Evolutionary conservation across 1,140 invertebrate genomes (phyloP), one percentile per base, ranked within the genome.

Genomic region (Ericerus pela): DNA sequence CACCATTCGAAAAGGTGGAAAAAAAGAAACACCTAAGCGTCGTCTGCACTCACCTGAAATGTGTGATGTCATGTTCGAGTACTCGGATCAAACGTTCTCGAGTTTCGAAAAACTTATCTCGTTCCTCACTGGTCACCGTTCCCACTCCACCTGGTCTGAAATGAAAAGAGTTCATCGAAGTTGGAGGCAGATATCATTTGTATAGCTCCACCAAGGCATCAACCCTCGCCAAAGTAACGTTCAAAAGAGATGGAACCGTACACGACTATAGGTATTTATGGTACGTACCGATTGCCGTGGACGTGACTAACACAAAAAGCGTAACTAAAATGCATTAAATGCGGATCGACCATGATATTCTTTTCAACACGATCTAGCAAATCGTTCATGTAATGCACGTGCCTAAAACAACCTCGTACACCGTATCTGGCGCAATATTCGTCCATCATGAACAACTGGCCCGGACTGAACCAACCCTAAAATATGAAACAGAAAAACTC

Each of bases 231-330:
- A n/a, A n/a, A n/a, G n/a, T n/a, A n/a, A n/a, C n/a, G n/a, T n/a
- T n/a, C n/a, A n/a, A n/a, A n/a, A n/a, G n/a, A n/a, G n/a, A n/a
- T n/a, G n/a, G n/a, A n/a, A n/a, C n/a, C n/a, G n/a, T n/a, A n/a
- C n/a, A n/a, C n/a, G n/a, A n/a, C n/a, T n/a, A n/a, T n/a, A n/a
- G n/a, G n/a, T n/a, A n/a, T n/a, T n/a, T n/a, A n/a, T 10, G 22
- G 29, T 41, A 65, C 68, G 69, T 75, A 89, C 85, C 85, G 87
- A 75, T 95, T 95, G 60, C 96, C 96, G 70, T 96, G 91, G 10
- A 99, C 95, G 73, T 99, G 96, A 64, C 88, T 95, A 5, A 94
- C 94, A 73, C 95, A 99, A 73, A 97, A 99, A 22, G 94, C 94
- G 75, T 97, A 99, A 62, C 90, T 95, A 71, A 91, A 99, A 73